Conservation (phyloP, 2,113 vertebrate genomes). For the Platanista minor region DNA sequence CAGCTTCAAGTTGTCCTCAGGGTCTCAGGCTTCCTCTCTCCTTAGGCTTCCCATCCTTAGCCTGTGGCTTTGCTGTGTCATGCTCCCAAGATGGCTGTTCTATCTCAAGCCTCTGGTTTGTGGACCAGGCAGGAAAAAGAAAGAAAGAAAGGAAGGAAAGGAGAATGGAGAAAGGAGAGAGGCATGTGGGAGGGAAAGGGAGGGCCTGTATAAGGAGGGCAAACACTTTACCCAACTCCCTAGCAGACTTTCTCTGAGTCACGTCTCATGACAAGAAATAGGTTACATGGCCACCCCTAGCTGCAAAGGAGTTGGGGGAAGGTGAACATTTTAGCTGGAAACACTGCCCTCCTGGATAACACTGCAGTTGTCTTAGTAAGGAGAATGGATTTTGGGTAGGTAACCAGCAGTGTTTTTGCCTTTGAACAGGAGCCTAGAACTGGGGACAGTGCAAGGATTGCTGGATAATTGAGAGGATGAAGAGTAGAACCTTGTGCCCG, state of each 20-base stretch:
- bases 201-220: neutral
- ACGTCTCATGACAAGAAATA: neutral
- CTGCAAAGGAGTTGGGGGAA: neutral
- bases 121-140: neutral
- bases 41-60: neutral
- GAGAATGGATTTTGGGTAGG: neutral
- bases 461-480: neutral
- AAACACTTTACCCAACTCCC: neutral
- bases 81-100: neutral
- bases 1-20: neutral
- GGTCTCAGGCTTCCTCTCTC: neutral
- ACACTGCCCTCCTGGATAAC: neutral
- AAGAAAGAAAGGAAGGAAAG: neutral
- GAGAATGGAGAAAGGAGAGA: neutral
- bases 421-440: neutral
- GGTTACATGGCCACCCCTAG: neutral
- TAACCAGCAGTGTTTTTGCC: neutral
- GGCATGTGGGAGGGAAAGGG: neutral
- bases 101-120: neutral
- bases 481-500: neutral
- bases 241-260: neutral
- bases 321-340: neutral
- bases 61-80: neutral
- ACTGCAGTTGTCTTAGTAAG: neutral
- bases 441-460: neutral